phyloP scores from a whole-genome alignment of 2,113 vertebrate genomes.

The Gymnorhina tibicen region DNA sequence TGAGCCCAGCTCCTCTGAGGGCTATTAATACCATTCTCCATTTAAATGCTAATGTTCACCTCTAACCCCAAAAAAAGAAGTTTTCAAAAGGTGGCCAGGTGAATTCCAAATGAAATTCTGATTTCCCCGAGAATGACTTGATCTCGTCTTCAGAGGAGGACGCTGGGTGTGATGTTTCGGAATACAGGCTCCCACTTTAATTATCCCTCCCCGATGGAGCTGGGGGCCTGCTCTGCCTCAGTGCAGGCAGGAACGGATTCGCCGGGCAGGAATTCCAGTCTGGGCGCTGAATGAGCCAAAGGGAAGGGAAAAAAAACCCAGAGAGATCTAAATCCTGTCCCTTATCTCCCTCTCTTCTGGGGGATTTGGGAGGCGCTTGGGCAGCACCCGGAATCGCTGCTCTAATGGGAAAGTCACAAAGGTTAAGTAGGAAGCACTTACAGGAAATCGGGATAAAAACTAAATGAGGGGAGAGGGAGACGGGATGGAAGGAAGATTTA shows the following conservation, averaged over 20 bases:
- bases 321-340: background rate
- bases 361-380: background rate
- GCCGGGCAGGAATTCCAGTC: background rate
- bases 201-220: background rate
- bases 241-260: background rate
- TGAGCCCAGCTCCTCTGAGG: constrained; percentile 36
- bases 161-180: background rate
- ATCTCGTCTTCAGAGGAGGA: background rate
- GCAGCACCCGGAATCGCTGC: background rate
- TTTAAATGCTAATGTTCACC: constrained; percentile 73
- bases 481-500: background rate
- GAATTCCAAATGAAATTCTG: constrained; percentile 51
- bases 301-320: background rate
- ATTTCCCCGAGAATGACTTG: constrained; percentile 36
- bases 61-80: background rate
- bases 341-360: background rate
- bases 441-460: background rate
- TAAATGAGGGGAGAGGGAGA: background rate
- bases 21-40: constrained; percentile 38
- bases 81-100: constrained; percentile 12
- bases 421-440: background rate
- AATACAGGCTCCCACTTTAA: background rate
- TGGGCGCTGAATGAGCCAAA: background rate
- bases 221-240: background rate
- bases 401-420: background rate